Base-by-base conservation (phyloP, 2,113 vertebrate genomes). In the Copsychus sechellarum region DNA sequence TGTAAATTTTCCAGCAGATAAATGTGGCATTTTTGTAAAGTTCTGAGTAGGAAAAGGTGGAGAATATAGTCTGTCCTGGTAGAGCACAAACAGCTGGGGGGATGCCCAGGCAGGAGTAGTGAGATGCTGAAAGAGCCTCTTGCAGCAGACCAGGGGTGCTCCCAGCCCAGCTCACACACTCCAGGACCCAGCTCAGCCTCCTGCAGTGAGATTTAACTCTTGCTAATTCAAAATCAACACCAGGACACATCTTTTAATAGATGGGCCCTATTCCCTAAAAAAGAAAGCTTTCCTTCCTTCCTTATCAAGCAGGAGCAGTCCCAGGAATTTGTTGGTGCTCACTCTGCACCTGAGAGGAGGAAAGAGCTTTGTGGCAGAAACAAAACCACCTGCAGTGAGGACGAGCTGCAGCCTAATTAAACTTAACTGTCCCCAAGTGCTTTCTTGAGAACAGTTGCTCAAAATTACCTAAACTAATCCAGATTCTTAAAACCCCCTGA, bases 391-490 rank as follows among this genome's bases (percentile, higher is more conserved):
- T 8, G 8, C 12, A 4, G 72, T 5, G 60, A 74, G 38, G 76
- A 81, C 0, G 1, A 95, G 82, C 93, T 81, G 60, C 14, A 93
- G 93, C 64, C 72, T 96, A 86, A 97, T 96, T 96, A 97, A 95
- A 94, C 69, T 48, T 26, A 42, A 92, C 85, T 78, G 47, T 88
- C 90, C 92, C 79, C 56, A 67, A 78, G 88, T 86, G 74, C 79
- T 86, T 93, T 80, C 87, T 77, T 51, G 71, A 95, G 79, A 95
- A 85, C 6, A 62, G 66, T 70, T 77, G 51, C 20, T 96, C 82
- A 83, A 82, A 96, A 90, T 93, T 95, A 92, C 48, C 92, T 86
- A 56, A 90, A 95, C 86, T 61, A 87, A 90, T 78, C 54, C 74
- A 90, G 40, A 69, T 82, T 70, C 61, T 94, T 51, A 56, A 85